Base-by-base conservation (phyloP, 2,797 vertebrate species). In the Rhinogobio ventralis region DNA sequence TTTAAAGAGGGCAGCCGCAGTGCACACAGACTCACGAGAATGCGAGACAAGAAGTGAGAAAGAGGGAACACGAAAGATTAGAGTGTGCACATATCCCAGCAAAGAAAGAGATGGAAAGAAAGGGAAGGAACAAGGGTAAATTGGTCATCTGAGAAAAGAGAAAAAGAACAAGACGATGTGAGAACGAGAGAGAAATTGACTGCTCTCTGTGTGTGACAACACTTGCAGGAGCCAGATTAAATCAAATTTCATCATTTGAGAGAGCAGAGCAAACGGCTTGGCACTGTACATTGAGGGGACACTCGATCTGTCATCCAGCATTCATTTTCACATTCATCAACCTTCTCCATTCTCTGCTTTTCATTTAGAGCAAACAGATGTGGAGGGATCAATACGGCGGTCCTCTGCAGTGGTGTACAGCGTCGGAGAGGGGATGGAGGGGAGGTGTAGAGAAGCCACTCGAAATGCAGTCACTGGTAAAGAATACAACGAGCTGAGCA, bases 231-330 rank as follows among this genome's bases (percentile, higher is more conserved):
- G 87, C 71, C 84, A 90, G 89, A 89, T 88, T 88, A 94, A 90
- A 91, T 92, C 83, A 93, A 92, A 93, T 90, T 92, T 91, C 93
- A 93, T 92, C 89, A 91, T 92, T 92, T 83, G 90, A 89, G 84
- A 89, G 88, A 80, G 69, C 86, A 91, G 90, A 88, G 83, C 39
- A 88, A 88, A 76, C 51, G 84, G 73, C 81, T 88, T 86, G 82
- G 90, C 87, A 80, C 88, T 85, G 85, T 72, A 45, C 86, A 72
- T 87, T 55, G 86, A 76, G 82, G 84, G 88, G 82, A 90, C 90
- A 86, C 89, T 91, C 88, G 0, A 85, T 84, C 92, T 92, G 93
- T 92, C 93, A 88, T 74, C 88, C 66, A 9, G 86, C 78, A 90
- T 92, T 89, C 86, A 77, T 84, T 82, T 83, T 84, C 36, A 89